Conservation (phyloP, 2,113 vertebrate species). For the Istiophorus platypterus region DNA sequence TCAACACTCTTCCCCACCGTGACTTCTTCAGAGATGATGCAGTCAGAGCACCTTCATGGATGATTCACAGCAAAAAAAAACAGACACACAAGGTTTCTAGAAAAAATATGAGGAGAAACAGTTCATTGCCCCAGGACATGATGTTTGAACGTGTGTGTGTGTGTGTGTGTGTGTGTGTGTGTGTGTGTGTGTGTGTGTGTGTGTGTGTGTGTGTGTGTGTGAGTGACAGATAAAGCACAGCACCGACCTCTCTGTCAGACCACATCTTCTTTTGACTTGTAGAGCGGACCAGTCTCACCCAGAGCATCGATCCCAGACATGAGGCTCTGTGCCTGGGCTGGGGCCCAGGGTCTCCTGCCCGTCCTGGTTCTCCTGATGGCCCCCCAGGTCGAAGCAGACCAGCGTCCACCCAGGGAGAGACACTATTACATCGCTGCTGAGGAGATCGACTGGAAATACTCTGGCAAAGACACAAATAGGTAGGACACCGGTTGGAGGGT, state of each 20-base stretch:
- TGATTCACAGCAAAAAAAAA: slow-evolving; percentile 53
- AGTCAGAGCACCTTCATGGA: background rate
- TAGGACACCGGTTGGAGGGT: slow-evolving; percentile 10
- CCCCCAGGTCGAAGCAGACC: slow-evolving; percentile 27
- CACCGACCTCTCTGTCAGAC: slow-evolving; percentile 51
- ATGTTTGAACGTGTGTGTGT: slow-evolving; percentile 62
- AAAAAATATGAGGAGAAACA: slow-evolving; percentile 36
- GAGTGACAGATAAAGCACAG: slow-evolving; percentile 75
- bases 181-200: slow-evolving; percentile 41
- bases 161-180: slow-evolving; percentile 50
- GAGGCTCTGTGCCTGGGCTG: slow-evolving; percentile 64
- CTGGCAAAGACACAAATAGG: slow-evolving; percentile 56
- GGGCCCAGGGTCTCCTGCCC: slow-evolving; percentile 43
- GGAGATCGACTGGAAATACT: slow-evolving; percentile 83
- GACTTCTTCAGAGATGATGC: background rate
- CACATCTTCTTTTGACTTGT: slow-evolving; percentile 51
- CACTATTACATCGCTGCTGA: slow-evolving; percentile 85
- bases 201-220: slow-evolving; percentile 51
- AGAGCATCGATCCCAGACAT: slow-evolving; percentile 67
- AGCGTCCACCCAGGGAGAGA: slow-evolving; percentile 67
- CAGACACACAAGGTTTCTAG: slow-evolving; percentile 47
- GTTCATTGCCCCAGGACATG: slow-evolving; percentile 71
- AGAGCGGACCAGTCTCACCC: slow-evolving; percentile 39
- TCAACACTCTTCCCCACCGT: background rate
- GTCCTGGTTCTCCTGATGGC: slow-evolving; percentile 65